A percentile compares a stretch with the other conserved stretches of the same genome.
These are phyloP conservation scores for Melanargia galathea DNA, from an alignment of 2,888 invertebrate genomes.

Conservation along the genomic window DNA sequence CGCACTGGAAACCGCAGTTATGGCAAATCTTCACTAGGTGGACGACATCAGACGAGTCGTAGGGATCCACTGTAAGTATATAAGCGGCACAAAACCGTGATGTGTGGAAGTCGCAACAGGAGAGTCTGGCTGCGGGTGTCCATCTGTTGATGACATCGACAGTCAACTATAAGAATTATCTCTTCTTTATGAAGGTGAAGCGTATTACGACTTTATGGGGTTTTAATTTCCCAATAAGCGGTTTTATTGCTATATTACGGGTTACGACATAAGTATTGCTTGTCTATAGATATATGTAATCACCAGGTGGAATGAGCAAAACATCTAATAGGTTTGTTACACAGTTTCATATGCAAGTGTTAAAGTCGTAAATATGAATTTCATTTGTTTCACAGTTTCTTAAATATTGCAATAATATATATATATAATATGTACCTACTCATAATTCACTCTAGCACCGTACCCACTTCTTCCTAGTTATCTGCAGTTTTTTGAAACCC, in stretches of 20 bases:
- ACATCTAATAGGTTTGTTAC: slow-evolving; percentile 29
- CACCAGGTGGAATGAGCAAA: slow-evolving; percentile 29
- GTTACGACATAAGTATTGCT: slow-evolving; percentile 24
- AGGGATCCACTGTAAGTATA: too few relatives aligned
- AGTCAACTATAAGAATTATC: too few relatives aligned
- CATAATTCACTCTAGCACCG: too few relatives aligned
- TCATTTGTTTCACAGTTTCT: slow-evolving; percentile 25
- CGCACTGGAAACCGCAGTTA: too few relatives aligned
- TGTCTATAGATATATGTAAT: slow-evolving; percentile 28
- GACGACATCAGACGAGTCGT: too few relatives aligned
- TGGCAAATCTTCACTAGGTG: too few relatives aligned
- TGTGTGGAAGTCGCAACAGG: too few relatives aligned
- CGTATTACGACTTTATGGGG: slow-evolving; percentile 15
- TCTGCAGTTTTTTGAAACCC: not conserved
- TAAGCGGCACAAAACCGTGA: too few relatives aligned
- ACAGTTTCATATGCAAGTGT: slow-evolving; percentile 27
- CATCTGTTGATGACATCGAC: too few relatives aligned
- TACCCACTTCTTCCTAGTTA: too few relatives aligned
- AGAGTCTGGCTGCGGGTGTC: too few relatives aligned
- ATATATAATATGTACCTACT: too few relatives aligned
- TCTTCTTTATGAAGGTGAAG: not conserved
- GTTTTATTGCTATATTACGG: slow-evolving; percentile 29
- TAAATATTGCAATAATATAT: not conserved
- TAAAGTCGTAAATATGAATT: slow-evolving; percentile 31
- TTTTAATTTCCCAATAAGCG: slow-evolving; percentile 30